Evolutionary conservation across 2,797 vertebrate species (phyloP), one percentile per base, ranked within the genome.

Genomic region (Sebastes kiyomatsui): DNA sequence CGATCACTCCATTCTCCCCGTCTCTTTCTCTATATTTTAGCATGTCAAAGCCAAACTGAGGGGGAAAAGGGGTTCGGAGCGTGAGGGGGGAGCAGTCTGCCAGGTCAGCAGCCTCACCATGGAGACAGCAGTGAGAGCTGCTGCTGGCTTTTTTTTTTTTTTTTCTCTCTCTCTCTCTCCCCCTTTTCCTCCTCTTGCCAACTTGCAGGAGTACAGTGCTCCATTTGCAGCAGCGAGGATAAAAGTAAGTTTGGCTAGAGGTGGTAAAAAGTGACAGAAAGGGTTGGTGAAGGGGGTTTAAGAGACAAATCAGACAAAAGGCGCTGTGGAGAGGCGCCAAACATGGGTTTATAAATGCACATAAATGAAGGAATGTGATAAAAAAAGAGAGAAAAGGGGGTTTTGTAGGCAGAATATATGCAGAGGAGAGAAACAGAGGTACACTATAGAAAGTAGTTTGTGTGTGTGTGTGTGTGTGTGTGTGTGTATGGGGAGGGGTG

Each of bases 91-190:
- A 25, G 77, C 65, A 78, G 80, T 86, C 81, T 93, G 91, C 93
- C 92, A 94, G 92, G 90, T 93, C 93, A 94, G 93, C 91, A 93
- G 89, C 86, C 67, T 95, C 94, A 90, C 94, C 93, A 94, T 93
- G 92, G 93, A 92, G 92, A 94, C 94, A 89, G 85, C 88, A 87
- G 74, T 74, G 80, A 91, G 91, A 81, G 82, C 86, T 13, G 58
- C 85, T 81, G 90, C 85, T 89, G 88, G 35, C 0, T 38, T 38
- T 89, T 93, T 91, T 90, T 83, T 90, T 82, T 88, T 77, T 91
- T 23, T 32, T 3, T 55, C 7, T 54, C 20, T 38, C 75, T 20
- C 75, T 20, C 14, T 30, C 25, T 20, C 58, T 66, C 62, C 56
- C 27, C 25, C 20, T 64, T 59, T 54, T 54, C 33, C 61, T 55